Evolutionary conservation across 2,113 vertebrate genomes (phyloP).

Genomic region (Oryzias celebensis): DNA sequence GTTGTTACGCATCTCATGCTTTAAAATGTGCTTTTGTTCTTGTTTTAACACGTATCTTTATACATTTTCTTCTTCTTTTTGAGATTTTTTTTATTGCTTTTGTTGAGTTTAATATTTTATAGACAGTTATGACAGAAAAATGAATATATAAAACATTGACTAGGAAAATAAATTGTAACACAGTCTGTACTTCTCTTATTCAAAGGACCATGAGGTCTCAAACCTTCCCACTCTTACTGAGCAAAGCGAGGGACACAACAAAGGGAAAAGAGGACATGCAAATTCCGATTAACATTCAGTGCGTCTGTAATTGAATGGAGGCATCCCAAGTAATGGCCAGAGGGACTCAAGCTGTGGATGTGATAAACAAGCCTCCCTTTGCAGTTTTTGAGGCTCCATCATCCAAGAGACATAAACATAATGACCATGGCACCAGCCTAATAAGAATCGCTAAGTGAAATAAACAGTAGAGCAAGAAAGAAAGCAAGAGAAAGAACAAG

Average conservation of each 20-base stretch:
- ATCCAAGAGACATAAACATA: conserved; percentile 39
- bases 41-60: no score
- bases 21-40: no score
- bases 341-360: conserved; percentile 32
- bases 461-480: background rate
- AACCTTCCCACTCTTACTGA: background rate
- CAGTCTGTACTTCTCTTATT: no score
- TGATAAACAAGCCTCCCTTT: conserved; percentile 43
- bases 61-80: no score
- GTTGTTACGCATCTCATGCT: no score
- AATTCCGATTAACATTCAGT: conserved; percentile 47
- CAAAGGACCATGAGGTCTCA: background rate
- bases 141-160: no score
- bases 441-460: conserved; percentile 31
- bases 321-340: conserved; percentile 27
- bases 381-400: conserved; percentile 40
- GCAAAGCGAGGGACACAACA: background rate
- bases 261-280: conserved; percentile 43
- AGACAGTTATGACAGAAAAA: no score
- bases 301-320: conserved; percentile 57
- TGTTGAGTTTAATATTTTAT: no score
- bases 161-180: no score
- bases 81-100: no score
- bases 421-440: conserved; percentile 28
- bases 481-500: background rate